Evolutionary conservation across 2,113 vertebrate species (phyloP).

Genomic region (human (Homo sapiens)): DNA sequence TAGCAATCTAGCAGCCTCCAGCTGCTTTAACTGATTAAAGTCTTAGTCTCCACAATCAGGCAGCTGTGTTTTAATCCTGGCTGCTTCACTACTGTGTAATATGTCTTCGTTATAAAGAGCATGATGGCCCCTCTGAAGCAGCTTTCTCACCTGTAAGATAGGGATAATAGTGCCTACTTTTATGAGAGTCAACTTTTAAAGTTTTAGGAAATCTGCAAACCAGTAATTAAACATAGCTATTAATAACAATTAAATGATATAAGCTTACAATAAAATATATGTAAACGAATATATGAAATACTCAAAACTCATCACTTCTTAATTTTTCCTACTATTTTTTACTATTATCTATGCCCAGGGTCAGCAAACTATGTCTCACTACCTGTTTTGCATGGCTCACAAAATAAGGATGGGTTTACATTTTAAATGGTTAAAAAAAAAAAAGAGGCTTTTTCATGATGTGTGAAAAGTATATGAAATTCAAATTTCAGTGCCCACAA

Average conservation of each 20-base stretch:
- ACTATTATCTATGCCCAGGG: neutral
- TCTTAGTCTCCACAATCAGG: neutral
- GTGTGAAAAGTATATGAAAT: slow-evolving; percentile 27
- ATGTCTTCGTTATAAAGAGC: neutral
- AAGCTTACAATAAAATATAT: neutral
- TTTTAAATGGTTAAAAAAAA: slow-evolving; percentile 16
- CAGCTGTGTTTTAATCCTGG: neutral
- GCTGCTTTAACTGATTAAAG: neutral
- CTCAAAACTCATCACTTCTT: neutral
- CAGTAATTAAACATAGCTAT: neutral
- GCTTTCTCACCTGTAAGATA: neutral
- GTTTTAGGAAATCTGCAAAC: neutral
- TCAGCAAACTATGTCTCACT: neutral
- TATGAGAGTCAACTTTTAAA: neutral
- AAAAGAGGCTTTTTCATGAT: neutral
- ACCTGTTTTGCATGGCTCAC: neutral
- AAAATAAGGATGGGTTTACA: neutral
- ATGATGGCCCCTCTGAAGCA: neutral
- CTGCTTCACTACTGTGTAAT: neutral
- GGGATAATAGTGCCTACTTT: neutral
- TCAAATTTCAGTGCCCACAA: neutral
- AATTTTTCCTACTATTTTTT: slow-evolving; percentile 5
- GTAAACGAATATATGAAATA: neutral
- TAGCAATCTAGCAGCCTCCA: neutral
- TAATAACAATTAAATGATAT: neutral